These are phyloP conservation scores for Narcine bancroftii DNA, from an alignment of 2,113 vertebrate genomes.

Conservation along the genomic window DNA sequence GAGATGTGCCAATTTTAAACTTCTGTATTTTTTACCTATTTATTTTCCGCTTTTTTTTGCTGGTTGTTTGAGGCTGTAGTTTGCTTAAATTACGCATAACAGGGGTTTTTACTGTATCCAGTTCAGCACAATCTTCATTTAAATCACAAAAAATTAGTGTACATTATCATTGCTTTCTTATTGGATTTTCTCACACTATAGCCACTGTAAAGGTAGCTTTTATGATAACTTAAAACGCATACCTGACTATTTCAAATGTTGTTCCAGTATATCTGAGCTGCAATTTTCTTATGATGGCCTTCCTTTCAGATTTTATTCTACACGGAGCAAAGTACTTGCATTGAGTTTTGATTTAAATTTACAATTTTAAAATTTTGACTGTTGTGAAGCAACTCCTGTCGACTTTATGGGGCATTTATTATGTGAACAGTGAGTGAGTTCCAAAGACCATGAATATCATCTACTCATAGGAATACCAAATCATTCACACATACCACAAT, in stretches of 20 bases:
- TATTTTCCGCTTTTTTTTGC: no score
- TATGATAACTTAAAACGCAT: not conserved
- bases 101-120: no score
- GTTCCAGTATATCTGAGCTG: not conserved
- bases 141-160: no score
- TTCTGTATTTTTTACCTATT: no score
- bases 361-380: no score
- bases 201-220: not conserved
- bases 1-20: no score
- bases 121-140: no score
- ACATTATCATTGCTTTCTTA: not conserved
- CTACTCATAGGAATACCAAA: not conserved
- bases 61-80: no score
- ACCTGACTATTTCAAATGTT: not conserved
- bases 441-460: not conserved
- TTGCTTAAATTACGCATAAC: no score
- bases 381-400: not conserved
- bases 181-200: not conserved
- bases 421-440: not conserved
- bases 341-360: not conserved
- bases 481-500: not conserved
- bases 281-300: not conserved
- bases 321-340: not conserved
- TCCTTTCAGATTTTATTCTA: not conserved
- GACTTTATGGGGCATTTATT: not conserved